Evolutionary conservation across 2,888 invertebrate genomes (phyloP), one percentile per base, ranked within the genome.

Genomic region (Pterostichus madidus): DNA sequence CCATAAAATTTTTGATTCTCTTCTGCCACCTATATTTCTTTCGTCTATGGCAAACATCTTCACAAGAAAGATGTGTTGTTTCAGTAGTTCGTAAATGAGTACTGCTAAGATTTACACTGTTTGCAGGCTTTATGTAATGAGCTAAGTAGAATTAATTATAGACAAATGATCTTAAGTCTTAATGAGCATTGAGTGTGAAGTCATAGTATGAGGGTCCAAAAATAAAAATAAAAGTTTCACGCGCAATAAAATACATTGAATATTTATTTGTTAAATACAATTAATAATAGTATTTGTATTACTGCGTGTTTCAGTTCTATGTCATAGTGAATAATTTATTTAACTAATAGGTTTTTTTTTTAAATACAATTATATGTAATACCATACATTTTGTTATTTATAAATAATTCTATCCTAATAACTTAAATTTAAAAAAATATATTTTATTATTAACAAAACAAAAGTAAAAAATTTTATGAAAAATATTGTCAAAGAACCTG

Each of bases 1-100:
- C 79, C 79, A 68, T 64, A 39, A 49, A 24, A 81, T 75, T 81
- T 81, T 81, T n/a, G 81, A 81, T 56, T 81, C 81, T 15, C 81
- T 73, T 56, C 81, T 53, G 46, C 73, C 75, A 24, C 75, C 81
- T 15, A 81, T 44, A 13, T 39, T 56, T 75, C 68, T 44, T n/a
- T 68, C 52, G 8, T 59, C 39, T 44, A 71, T 59, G 44, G 81
- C 75, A 75, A 81, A 81, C 81, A 81, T 81, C 35, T 46, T 17
- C 39, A 31, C 31, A 2, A 11, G 24, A 44, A 56, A 5, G 53
- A 39, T 73, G 44, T 59, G 56, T 56, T 35, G 77, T 10, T 56
- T 56, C 13, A 15, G 17, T 71, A 11, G 44, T 44, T 46, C 68
- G 17, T 4, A 52, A 56, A 35, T 13, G n/a, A 59, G 44, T 44